Conservation (phyloP, 92 coral and sea anemone genomes). For the Nematostella vectensis region DNA sequence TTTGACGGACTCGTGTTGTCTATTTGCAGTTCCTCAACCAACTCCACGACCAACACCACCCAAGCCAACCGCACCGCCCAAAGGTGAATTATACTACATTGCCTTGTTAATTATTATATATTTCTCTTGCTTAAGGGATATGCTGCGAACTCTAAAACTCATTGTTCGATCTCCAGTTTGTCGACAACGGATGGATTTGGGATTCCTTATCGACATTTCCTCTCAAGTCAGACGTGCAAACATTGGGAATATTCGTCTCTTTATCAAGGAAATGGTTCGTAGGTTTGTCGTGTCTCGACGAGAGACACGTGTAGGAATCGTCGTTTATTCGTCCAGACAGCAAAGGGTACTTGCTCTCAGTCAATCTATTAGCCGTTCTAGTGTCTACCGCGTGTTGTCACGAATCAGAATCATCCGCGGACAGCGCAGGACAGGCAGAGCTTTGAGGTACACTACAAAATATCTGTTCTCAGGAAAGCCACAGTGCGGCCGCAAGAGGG, state of each 20-base stretch:
- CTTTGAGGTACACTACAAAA: constrained; percentile 18
- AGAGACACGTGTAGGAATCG: constrained; percentile 37
- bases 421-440: constrained; percentile 21
- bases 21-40: not conserved
- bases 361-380: not conserved
- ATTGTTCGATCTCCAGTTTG: too few species aligned
- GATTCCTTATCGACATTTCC: constrained; percentile 60
- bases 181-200: constrained; percentile 37
- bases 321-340: constrained; percentile 34
- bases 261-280: constrained; percentile 53
- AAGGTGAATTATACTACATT: not conserved
- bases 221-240: constrained; percentile 30
- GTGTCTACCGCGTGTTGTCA: constrained; percentile 2
- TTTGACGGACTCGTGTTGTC: too few species aligned
- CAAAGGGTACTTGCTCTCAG: constrained; percentile 8
- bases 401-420: constrained; percentile 31
- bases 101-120: too few species aligned
- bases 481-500: constrained; percentile 30
- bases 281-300: constrained; percentile 35
- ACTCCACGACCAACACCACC: not conserved
- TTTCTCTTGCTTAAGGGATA: too few species aligned
- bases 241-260: constrained; percentile 20
- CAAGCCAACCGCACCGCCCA: not conserved
- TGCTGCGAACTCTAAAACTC: too few species aligned
- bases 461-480: constrained; percentile 30